These are phyloP conservation scores for Cisticola juncidis DNA, from an alignment of 2,113 vertebrate species.

Conservation along the genomic window DNA sequence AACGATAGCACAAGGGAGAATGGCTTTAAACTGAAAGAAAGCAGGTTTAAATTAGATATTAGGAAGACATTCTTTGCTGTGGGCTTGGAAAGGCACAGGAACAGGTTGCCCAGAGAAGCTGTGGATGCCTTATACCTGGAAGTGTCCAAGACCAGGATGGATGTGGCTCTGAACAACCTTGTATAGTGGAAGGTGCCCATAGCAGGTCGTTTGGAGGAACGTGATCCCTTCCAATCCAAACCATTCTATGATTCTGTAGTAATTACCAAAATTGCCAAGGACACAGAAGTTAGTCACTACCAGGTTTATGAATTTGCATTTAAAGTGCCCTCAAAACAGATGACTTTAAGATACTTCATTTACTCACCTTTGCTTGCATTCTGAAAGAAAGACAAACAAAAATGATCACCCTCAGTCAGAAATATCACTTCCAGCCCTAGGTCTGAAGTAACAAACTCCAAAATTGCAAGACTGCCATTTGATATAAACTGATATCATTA, in stretches of 20 bases:
- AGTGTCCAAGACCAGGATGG: neutral
- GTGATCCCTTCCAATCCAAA: neutral
- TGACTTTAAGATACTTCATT: neutral
- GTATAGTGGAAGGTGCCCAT: neutral
- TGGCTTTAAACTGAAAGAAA: neutral
- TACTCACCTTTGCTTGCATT: neutral
- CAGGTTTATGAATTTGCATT: neutral
- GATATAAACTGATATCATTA: neutral
- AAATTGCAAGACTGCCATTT: neutral
- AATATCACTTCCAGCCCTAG: neutral
- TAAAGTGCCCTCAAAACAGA: neutral
- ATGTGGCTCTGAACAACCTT: neutral
- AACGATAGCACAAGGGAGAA: neutral
- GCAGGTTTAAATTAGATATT: neutral
- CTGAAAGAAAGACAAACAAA: neutral
- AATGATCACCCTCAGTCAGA: neutral
- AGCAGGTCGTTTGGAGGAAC: neutral
- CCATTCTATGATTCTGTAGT: neutral
- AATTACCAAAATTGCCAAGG: neutral
- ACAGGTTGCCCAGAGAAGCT: neutral
- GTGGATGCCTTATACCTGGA: neutral
- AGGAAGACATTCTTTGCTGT: neutral
- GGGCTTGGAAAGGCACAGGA: neutral
- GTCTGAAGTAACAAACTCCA: neutral
- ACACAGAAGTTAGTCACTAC: neutral